These are phyloP conservation scores for Triplophysa rosa DNA, from an alignment of 2,113 vertebrate species.

Conservation along the genomic window DNA sequence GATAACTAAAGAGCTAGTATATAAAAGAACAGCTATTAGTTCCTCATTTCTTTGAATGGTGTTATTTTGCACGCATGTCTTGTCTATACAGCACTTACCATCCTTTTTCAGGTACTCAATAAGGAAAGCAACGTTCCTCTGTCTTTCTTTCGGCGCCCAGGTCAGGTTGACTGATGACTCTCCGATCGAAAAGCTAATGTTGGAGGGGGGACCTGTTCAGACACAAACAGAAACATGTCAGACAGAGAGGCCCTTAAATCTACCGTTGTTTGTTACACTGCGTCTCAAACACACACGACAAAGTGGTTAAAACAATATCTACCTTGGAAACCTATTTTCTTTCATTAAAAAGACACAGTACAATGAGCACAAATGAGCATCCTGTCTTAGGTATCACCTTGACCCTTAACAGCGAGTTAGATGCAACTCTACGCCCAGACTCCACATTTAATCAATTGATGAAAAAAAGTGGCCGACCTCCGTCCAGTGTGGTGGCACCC, in stretches of 20 bases:
- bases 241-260: not conserved
- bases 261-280: not conserved
- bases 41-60: not conserved
- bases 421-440: not conserved
- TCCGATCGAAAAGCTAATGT: constrained; percentile 71
- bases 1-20: not conserved
- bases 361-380: no score
- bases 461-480: constrained; percentile 60
- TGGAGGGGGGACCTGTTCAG: constrained; percentile 65
- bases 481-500: constrained; percentile 82
- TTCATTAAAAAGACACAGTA: no score
- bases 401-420: not conserved
- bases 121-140: constrained; percentile 75
- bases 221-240: constrained; percentile 22
- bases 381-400: not conserved
- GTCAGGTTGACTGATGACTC: constrained; percentile 78
- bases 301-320: no score
- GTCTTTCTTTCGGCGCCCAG: constrained; percentile 79
- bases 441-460: not conserved
- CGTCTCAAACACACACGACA: no score
- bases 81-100: constrained; percentile 53
- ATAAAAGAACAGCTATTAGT: not conserved
- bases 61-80: not conserved
- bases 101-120: constrained; percentile 75
- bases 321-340: no score